These are phyloP conservation scores for Bucco capensis DNA, from an alignment of 2,113 vertebrate genomes.

Conservation along the genomic window DNA sequence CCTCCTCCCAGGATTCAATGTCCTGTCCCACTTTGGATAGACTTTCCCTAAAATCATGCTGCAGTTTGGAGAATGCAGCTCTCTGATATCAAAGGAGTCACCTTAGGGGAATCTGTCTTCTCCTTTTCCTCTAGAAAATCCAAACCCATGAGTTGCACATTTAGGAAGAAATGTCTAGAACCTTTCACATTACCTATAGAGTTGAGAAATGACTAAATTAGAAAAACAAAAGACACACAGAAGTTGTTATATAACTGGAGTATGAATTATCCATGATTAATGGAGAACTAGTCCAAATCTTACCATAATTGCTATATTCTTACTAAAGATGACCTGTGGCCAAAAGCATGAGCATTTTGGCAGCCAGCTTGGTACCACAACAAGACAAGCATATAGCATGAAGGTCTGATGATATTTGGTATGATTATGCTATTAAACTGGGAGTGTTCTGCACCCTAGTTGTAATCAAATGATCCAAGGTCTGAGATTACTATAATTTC, in stretches of 20 bases:
- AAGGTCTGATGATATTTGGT: background rate
- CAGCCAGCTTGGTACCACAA: background rate
- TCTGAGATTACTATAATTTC: constrained; percentile 13
- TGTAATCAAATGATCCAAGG: background rate
- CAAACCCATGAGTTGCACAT: background rate
- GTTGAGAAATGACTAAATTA: background rate
- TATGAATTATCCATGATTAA: background rate
- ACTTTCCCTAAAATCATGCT: background rate
- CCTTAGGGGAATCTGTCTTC: background rate
- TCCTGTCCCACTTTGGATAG: background rate
- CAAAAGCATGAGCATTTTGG: background rate
- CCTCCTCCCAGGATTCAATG: background rate
- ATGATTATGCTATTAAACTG: constrained; percentile 1
- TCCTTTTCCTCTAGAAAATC: background rate
- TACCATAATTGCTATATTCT: constrained; percentile 11
- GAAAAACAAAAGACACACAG: background rate
- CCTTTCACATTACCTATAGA: background rate
- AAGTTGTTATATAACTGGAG: background rate
- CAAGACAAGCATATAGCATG: background rate
- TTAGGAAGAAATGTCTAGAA: background rate
- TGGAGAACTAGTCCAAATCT: background rate
- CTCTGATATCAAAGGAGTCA: background rate
- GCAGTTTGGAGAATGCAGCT: background rate
- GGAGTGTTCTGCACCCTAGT: background rate
- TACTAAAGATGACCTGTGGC: background rate